Conservation (phyloP, 2,113 vertebrate genomes). For the Neogobius melanostomus region DNA sequence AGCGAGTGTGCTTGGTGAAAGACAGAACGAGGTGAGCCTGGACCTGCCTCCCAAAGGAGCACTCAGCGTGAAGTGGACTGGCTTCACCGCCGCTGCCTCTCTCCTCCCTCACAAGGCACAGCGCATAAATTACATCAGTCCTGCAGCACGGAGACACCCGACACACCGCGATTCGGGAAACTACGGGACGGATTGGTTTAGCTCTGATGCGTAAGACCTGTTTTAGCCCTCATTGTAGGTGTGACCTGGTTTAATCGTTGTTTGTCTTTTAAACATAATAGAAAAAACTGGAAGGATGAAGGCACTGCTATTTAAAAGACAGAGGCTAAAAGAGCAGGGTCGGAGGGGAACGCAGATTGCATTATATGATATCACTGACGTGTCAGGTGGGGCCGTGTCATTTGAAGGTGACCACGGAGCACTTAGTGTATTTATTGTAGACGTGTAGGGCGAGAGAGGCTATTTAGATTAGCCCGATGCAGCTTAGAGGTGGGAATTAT, state of each 20-base stretch:
- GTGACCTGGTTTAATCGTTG: too few species aligned
- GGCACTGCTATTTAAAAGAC: conserved; percentile 20
- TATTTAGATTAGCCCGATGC: conserved; percentile 32
- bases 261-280: too few species aligned
- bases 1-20: conserved; percentile 4
- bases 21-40: conserved; percentile 20
- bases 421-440: background rate
- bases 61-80: conserved; percentile 57
- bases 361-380: conserved; percentile 10
- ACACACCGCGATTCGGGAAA: conserved; percentile 31
- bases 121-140: conserved; percentile 69
- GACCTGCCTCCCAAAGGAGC: conserved; percentile 62
- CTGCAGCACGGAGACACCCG: conserved; percentile 52
- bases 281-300: conserved; percentile 17
- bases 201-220: background rate
- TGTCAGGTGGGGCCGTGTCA: conserved; percentile 23
- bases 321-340: conserved; percentile 14
- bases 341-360: conserved; percentile 14
- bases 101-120: conserved; percentile 51
- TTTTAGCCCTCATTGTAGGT: background rate
- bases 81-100: conserved; percentile 51
- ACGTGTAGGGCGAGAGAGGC: conserved; percentile 25
- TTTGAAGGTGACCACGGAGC: conserved; percentile 61
- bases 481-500: conserved; percentile 27
- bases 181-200: conserved; percentile 12